Evolutionary conservation across 2,888 invertebrate species (phyloP), one percentile per base, ranked within the genome.

Genomic region (Esperia sulphurella): DNA sequence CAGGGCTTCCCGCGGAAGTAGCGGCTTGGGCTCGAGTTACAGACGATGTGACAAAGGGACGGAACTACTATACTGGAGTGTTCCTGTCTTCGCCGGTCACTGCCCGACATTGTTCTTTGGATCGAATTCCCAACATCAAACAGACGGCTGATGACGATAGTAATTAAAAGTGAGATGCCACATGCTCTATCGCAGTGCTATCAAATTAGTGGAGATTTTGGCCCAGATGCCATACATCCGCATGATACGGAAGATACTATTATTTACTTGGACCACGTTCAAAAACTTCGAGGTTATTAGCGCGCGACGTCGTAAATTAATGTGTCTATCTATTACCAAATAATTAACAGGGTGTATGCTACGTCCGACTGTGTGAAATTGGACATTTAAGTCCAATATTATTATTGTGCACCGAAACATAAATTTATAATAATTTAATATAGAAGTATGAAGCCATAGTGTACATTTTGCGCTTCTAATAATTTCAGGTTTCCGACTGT

Each of bases 1-100:
- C 72, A 74, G 81, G 88, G 88, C 87, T 88, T 88, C 88, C 75
- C 68, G 69, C 86, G 87, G 87, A 88, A 82, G 86, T 80, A 76
- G 75, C 71, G 73, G 74, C 76, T 62, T 68, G 60, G 76, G 77
- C 78, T 88, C 85, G 65, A 52, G 77, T 87, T 87, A 83, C 87
- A 69, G 63, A 65, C 64, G 60, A 66, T 55, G 58, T 61, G 73
- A 76, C 80, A 81, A 81, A 78, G 75, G 78, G 80, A 76, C 82
- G 82, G 81, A 83, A 78, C 81, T 68, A 71, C 75, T 76, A 72
- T 68, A 72, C 68, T 75, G 67, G 66, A 83, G 78, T 71, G 77
- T 77, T 79, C 76, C 77, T 75, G 79, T 63, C 58, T 35, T 56
- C 21, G 21, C 62, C 63, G 67, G 68, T 71, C 71, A 61, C 58